phyloP scores from a whole-genome alignment of 1,140 invertebrate genomes.

The Melanaphis sacchari region DNA sequence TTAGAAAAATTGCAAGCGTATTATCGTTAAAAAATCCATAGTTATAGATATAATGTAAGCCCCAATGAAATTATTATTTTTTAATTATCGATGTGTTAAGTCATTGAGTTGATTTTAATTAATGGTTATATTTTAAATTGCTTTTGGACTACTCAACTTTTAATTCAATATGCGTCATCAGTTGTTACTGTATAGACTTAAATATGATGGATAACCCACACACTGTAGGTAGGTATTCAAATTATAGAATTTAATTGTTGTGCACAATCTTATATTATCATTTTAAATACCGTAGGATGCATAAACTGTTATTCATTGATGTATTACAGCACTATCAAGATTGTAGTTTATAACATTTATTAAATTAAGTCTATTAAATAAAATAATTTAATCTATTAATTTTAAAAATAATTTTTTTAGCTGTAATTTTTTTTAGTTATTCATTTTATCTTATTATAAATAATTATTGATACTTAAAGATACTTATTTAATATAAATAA shows the following conservation, averaged over 20 bases:
- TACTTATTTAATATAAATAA: neutral
- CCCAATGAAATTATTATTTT: neutral
- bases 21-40: neutral
- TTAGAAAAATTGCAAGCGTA: neutral
- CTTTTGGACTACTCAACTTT: neutral
- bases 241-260: neutral
- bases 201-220: neutral
- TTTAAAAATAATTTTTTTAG: neutral
- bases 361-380: neutral
- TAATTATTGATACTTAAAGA: neutral
- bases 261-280: neutral
- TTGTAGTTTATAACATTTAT: neutral
- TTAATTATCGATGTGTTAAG: neutral
- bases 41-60: neutral
- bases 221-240: neutral
- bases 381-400: neutral
- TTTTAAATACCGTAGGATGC: neutral
- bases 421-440: neutral
- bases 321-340: neutral
- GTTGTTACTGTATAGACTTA: neutral
- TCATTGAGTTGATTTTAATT: neutral
- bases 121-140: neutral
- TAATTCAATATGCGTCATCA: neutral
- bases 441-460: neutral
- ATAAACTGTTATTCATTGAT: slow-evolving; percentile 22